phyloP scores from a whole-genome alignment of 64 coral and sea anemone genomes.

The Pocillopora damicornis region DNA sequence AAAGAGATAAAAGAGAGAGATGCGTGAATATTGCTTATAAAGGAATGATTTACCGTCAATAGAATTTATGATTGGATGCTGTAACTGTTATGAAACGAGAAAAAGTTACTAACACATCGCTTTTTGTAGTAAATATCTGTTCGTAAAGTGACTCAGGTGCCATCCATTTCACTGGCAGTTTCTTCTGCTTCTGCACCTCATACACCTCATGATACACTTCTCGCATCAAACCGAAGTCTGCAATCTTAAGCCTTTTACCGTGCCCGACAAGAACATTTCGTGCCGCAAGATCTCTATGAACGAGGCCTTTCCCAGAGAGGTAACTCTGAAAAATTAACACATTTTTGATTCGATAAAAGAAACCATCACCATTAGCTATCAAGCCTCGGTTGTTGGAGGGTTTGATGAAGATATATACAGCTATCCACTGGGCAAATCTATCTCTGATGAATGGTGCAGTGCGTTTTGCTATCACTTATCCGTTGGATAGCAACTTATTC shows the following conservation, averaged over 20 bases:
- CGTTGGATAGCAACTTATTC: too few species aligned
- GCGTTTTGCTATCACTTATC: too few species aligned
- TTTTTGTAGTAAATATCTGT: constrained; percentile 41
- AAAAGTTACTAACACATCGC: constrained; percentile 36
- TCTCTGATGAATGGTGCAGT: too few species aligned
- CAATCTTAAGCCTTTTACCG: constrained; percentile 43
- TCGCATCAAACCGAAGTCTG: constrained; percentile 57
- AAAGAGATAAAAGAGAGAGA: too few species aligned
- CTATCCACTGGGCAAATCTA: too few species aligned
- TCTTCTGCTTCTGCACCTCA: constrained; percentile 11
- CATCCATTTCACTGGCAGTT: constrained; percentile 58
- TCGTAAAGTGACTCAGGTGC: constrained; percentile 46
- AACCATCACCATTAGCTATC: background rate
- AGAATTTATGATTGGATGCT: background rate
- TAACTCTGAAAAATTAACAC: constrained; percentile 9
- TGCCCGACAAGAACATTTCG: constrained; percentile 53
- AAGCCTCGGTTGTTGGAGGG: too few species aligned
- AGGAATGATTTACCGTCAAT: too few species aligned
- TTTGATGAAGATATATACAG: too few species aligned
- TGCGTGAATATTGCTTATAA: too few species aligned
- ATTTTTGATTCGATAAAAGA: background rate
- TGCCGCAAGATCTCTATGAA: constrained; percentile 51
- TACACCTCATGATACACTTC: constrained; percentile 50
- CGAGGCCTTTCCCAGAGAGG: constrained; percentile 29
- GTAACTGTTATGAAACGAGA: background rate